These are phyloP conservation scores for Drosophila borborema DNA, from an alignment of 2,888 invertebrate genomes.

Conservation along the genomic window DNA sequence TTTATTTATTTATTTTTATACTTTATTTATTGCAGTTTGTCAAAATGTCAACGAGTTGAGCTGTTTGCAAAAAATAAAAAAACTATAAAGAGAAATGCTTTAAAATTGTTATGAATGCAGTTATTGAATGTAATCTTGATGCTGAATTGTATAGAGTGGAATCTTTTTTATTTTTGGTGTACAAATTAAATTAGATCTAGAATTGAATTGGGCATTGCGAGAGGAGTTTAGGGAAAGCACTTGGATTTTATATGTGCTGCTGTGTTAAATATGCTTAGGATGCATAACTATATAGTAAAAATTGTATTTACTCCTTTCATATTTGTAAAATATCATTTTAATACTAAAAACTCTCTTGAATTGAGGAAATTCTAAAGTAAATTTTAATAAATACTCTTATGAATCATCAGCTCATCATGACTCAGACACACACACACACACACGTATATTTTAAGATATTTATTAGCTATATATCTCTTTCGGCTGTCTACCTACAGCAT, in stretches of 20 bases:
- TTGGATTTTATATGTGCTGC: not conserved
- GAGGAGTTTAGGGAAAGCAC: no score
- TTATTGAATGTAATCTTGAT: not conserved
- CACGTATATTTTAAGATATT: not conserved
- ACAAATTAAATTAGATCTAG: not conserved
- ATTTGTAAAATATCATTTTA: not conserved
- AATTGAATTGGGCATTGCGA: not conserved
- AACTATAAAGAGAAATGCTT: not conserved
- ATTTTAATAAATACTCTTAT: not conserved
- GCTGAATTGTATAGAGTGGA: not conserved
- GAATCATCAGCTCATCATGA: not conserved
- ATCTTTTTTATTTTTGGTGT: not conserved
- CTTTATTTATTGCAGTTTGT: conserved; percentile 10
- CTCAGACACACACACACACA: not conserved
- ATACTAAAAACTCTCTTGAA: not conserved
- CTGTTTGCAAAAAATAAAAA: not conserved
- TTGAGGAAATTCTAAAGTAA: not conserved
- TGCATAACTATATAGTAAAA: no score
- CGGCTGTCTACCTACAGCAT: not conserved
- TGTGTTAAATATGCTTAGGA: not conserved
- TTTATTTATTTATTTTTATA: conserved; percentile 3
- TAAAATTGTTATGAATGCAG: not conserved
- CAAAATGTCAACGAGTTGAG: conserved; percentile 8
- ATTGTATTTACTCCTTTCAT: no score
- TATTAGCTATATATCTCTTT: not conserved